Percentiles rank a stretch among this genome's conserved stretches.
phyloP scores from a whole-genome alignment of 2,888 invertebrate genomes.

The Apamea anceps region DNA sequence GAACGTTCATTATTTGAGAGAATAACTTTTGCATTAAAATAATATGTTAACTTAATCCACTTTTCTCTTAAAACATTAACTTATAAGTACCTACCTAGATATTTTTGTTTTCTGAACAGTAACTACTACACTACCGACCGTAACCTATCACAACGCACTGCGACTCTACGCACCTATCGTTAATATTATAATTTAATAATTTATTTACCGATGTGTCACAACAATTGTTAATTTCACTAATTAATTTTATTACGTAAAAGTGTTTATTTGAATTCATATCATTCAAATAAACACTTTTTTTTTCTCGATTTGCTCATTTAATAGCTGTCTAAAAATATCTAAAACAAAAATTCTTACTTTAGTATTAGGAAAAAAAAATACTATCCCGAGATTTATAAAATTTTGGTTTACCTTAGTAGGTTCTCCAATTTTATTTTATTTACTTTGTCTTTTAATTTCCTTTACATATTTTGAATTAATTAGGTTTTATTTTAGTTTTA shows the following conservation, averaged over 20 bases:
- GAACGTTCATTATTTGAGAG: not conserved
- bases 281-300: not conserved
- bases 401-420: not conserved
- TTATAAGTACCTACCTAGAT: not conserved
- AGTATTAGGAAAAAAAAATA: not conserved
- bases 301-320: not conserved
- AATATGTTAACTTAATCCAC: not conserved
- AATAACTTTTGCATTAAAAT: not conserved
- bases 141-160: conserved; percentile 7
- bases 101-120: not conserved
- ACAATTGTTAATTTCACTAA: conserved; percentile 17
- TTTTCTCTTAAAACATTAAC: not conserved
- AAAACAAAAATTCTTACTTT: not conserved
- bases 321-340: not conserved
- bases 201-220: conserved; percentile 2
- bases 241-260: not conserved
- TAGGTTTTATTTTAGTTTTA: not conserved
- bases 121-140: not conserved
- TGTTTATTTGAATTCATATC: no score
- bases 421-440: not conserved
- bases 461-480: no score
- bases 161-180: conserved; percentile 1
- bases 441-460: not conserved
- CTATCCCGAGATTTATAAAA: no score
- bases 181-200: conserved; percentile 24